phyloP scores from a whole-genome alignment of 1,140 invertebrate genomes.

The Zelostemma sp. region DNA sequence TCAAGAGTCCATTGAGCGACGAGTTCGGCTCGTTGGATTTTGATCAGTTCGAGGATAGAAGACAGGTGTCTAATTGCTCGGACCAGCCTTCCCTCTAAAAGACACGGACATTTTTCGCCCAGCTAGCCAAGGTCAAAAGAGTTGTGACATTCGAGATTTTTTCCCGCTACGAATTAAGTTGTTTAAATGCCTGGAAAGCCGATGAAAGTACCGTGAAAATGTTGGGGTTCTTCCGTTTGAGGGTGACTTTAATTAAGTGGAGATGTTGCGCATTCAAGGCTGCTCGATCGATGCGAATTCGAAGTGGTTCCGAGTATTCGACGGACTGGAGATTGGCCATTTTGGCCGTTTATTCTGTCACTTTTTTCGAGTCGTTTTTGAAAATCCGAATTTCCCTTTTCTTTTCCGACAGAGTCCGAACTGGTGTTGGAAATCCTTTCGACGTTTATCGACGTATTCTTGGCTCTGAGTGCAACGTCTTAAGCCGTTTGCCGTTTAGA shows the following conservation, averaged over 20 bases:
- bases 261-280: not conserved
- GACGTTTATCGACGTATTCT: conserved; percentile 12
- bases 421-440: not conserved
- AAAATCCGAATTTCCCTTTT: no score
- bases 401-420: conserved; percentile 8
- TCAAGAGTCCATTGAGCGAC: conserved; percentile 23
- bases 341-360: no score
- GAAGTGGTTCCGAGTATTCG: not conserved
- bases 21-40: conserved; percentile 8
- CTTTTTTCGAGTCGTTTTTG: no score
- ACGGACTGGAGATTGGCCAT: no score
- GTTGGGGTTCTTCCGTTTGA: conserved; percentile 2
- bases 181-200: conserved; percentile 16
- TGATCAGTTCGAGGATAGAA: conserved; percentile 21
- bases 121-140: not conserved
- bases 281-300: conserved; percentile 1
- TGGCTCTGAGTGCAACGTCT: conserved; percentile 11
- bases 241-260: conserved; percentile 9
- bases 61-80: conserved; percentile 30
- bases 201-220: conserved; percentile 6
- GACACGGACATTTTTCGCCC: not conserved
- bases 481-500: conserved; percentile 15
- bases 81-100: not conserved
- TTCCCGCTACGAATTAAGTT: not conserved
- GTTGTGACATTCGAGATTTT: conserved; percentile 12